Evolutionary conservation across 2,888 invertebrate species (phyloP).

Genomic region (Drosophila recens): DNA sequence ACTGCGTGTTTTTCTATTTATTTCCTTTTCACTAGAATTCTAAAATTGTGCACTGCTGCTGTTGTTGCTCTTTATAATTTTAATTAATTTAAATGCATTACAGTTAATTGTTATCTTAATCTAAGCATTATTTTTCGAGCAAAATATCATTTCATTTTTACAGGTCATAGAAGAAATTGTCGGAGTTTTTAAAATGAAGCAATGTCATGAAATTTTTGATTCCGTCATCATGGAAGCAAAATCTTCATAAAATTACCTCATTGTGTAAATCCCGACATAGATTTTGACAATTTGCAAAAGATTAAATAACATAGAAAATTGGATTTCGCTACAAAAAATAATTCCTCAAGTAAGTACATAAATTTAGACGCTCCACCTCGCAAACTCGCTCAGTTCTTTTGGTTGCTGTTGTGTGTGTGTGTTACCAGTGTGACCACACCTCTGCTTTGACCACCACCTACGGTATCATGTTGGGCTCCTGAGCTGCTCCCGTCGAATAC

Average conservation of each 20-base stretch:
- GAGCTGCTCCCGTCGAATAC: slow-evolving; percentile 85
- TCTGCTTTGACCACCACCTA: slow-evolving; percentile 59
- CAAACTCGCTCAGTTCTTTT: slow-evolving; percentile 80
- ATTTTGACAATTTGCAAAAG: slow-evolving; percentile 30
- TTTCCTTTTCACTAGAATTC: slow-evolving; percentile 51
- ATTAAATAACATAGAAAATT: slow-evolving; percentile 75
- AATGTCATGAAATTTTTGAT: background rate
- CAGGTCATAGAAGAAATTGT: slow-evolving; percentile 40
- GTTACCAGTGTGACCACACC: slow-evolving; percentile 60
- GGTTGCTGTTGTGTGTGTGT: slow-evolving; percentile 72
- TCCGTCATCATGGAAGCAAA: background rate
- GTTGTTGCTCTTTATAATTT: slow-evolving; percentile 24
- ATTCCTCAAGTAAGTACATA: slow-evolving; percentile 58
- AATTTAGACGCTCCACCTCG: slow-evolving; percentile 62
- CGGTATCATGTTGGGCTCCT: slow-evolving; percentile 86
- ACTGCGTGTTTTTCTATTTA: slow-evolving; percentile 39
- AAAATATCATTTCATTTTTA: slow-evolving; percentile 68
- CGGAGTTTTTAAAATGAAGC: slow-evolving; percentile 7
- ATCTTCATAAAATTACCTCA: background rate
- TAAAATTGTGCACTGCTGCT: slow-evolving; percentile 41
- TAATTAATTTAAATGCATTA: slow-evolving; percentile 55
- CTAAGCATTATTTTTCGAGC: slow-evolving; percentile 76
- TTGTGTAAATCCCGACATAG: slow-evolving; percentile 1
- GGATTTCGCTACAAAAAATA: slow-evolving; percentile 80
- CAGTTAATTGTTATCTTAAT: slow-evolving; percentile 65